These are phyloP conservation scores for Rhea pennata DNA, from an alignment of 2,113 vertebrate genomes.

Conservation along the genomic window DNA sequence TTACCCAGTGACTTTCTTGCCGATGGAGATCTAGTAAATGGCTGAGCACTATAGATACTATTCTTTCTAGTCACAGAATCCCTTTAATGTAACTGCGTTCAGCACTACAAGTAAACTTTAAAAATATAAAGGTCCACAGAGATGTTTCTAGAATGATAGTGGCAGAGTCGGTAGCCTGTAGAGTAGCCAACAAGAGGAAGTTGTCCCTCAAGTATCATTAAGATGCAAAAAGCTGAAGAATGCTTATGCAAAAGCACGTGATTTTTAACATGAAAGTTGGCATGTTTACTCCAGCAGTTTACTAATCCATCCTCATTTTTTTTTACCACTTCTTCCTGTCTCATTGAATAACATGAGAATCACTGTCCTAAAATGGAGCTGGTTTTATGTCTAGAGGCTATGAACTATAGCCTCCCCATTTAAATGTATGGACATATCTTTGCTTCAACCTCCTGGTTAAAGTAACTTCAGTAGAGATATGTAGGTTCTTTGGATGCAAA, in stretches of 20 bases:
- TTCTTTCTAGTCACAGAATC: neutral
- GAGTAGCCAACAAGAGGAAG: neutral
- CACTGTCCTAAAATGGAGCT: too few species aligned
- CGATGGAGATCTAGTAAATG: neutral
- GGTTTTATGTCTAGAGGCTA: too few species aligned
- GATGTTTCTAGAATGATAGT: too few species aligned
- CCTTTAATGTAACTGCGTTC: neutral
- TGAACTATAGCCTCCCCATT: too few species aligned
- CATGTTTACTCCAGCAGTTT: fast-evolving
- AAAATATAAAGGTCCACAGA: neutral
- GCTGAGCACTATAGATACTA: neutral
- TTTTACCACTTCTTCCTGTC: neutral
- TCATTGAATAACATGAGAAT: too few species aligned
- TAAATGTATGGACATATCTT: too few species aligned
- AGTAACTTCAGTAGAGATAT: too few species aligned
- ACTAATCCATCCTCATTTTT: neutral
- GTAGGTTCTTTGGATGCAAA: too few species aligned
- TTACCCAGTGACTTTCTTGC: neutral
- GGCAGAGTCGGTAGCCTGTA: neutral
- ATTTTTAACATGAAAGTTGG: neutral
- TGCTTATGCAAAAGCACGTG: fast-evolving
- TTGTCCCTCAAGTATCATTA: neutral
- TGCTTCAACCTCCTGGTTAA: too few species aligned
- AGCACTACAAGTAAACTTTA: neutral
- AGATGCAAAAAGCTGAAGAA: neutral